Percentiles rank a stretch among this genome's conserved stretches.
These are phyloP conservation scores for Meleagris gallopavo DNA, from an alignment of 2,113 vertebrate genomes.

Conservation along the genomic window DNA sequence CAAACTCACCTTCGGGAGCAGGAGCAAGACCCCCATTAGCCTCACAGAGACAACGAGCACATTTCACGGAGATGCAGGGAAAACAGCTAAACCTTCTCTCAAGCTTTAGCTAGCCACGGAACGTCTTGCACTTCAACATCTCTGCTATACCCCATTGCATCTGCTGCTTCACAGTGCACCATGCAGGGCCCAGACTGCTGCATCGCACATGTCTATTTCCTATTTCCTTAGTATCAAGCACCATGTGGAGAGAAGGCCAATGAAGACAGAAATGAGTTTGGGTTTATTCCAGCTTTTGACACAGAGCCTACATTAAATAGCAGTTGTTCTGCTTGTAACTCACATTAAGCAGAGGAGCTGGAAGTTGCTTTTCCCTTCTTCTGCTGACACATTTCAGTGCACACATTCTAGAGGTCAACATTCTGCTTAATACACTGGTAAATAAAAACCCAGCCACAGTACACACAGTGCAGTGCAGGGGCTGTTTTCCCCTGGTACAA, in stretches of 20 bases:
- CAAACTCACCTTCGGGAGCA: neutral
- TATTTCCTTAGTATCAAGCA: neutral
- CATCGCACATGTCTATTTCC: rapidly evolving
- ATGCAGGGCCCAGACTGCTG: neutral
- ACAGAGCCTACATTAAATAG: neutral
- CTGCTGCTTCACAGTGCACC: neutral
- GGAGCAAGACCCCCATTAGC: neutral
- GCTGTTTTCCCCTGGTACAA: neutral
- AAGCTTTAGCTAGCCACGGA: neutral
- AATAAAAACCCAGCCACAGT: neutral
- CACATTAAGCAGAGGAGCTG: neutral
- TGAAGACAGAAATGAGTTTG: neutral
- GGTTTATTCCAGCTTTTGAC: neutral
- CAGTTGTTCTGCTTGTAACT: neutral
- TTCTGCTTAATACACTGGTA: neutral
- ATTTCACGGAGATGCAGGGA: neutral
- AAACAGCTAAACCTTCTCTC: neutral
- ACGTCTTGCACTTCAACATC: rapidly evolving
- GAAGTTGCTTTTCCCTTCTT: neutral
- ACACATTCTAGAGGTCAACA: neutral
- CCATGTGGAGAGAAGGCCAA: neutral
- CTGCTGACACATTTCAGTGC: neutral
- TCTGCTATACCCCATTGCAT: neutral
- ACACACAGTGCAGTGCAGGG: too few relatives aligned
- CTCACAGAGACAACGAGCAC: neutral